These are phyloP conservation scores for Pinctada fucata DNA, from an alignment of 2,888 invertebrate species.

Conservation along the genomic window DNA sequence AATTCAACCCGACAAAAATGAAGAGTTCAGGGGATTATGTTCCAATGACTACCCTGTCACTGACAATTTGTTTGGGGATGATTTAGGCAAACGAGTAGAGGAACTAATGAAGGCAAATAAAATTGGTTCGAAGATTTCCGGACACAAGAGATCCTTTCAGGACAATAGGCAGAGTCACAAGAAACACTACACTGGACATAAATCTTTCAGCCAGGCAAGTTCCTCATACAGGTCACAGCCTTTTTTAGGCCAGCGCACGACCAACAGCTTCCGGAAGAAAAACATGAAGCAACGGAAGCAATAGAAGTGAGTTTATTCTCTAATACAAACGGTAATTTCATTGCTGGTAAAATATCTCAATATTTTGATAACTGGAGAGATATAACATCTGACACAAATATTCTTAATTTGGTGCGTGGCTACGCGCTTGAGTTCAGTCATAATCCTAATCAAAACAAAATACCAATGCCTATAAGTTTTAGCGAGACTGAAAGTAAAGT, in stretches of 20 bases:
- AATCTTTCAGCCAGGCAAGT: not conserved
- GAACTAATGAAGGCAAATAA: conserved; percentile 19
- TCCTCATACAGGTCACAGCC: not conserved
- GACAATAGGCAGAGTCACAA: not conserved
- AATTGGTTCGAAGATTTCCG: conserved; percentile 9
- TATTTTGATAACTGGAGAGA: not conserved
- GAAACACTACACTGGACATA: not conserved
- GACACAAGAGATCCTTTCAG: not conserved
- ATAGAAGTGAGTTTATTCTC: not conserved
- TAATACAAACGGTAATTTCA: conserved; percentile 11
- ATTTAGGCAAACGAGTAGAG: conserved; percentile 19
- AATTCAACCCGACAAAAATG: conserved; percentile 3
- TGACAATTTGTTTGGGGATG: conserved; percentile 20
- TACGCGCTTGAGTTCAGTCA: conserved; percentile 15
- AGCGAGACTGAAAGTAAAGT: not conserved
- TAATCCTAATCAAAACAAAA: not conserved
- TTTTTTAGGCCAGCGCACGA: not conserved
- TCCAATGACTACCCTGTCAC: conserved; percentile 11
- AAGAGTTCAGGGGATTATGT: conserved; percentile 3
- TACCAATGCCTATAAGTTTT: conserved; percentile 1
- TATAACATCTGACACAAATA: too few relatives aligned
- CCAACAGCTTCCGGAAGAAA: not conserved
- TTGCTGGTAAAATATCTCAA: conserved; percentile 16
- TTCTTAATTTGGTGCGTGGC: conserved; percentile 5
- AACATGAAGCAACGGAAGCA: not conserved